Conservation (phyloP, 2,113 vertebrate genomes). For the Coturnix japonica region DNA sequence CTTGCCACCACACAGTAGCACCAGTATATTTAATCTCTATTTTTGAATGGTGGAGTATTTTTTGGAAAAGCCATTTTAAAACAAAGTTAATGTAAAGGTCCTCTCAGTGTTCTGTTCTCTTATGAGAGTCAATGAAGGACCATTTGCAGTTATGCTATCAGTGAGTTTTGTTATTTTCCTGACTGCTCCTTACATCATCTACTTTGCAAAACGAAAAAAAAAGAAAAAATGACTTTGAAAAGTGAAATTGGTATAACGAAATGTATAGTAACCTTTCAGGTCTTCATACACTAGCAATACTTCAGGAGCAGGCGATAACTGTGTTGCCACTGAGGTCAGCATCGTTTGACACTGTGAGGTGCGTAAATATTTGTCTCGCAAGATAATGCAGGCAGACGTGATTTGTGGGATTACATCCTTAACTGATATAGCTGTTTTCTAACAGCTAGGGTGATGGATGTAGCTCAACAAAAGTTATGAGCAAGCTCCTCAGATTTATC, state of each 20-base stretch:
- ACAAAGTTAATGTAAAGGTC: neutral
- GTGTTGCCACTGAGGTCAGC: neutral
- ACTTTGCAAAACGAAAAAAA: neutral
- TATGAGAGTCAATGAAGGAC: neutral
- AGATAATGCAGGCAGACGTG: neutral
- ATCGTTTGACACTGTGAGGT: neutral
- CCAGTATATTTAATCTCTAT: neutral
- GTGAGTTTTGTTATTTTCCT: neutral
- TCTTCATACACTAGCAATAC: neutral
- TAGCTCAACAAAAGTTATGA: neutral
- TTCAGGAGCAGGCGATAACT: neutral
- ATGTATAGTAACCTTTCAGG: neutral
- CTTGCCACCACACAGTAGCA: neutral
- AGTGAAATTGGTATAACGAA: neutral
- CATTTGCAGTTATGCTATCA: neutral
- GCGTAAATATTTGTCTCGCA: constrained; percentile 29
- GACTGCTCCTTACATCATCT: neutral
- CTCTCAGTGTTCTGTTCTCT: neutral
- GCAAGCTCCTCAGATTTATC: neutral
- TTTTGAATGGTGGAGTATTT: neutral
- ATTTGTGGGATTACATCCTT: neutral
- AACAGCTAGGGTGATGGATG: neutral
- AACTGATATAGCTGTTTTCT: neutral
- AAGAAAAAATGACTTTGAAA: neutral
- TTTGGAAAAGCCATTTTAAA: neutral